Percentiles rank a stretch among this genome's conserved stretches.
These are phyloP conservation scores for Agrochola macilenta DNA, from an alignment of 2,888 invertebrate genomes.

Conservation along the genomic window DNA sequence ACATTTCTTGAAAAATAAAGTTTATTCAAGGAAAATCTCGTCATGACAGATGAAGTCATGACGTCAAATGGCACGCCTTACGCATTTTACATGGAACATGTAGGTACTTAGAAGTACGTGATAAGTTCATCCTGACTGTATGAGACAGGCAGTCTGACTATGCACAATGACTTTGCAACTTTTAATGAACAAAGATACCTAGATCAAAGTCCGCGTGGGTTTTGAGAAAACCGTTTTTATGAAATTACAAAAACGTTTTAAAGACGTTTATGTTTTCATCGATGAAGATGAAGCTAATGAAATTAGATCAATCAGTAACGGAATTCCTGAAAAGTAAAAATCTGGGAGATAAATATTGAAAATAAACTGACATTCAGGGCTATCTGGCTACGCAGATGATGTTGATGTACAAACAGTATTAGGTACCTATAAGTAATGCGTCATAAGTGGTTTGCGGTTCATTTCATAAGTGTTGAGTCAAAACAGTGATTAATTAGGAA, in stretches of 20 bases:
- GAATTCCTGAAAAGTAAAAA: background rate
- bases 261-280: background rate
- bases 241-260: background rate
- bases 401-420: background rate
- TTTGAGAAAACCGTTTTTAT: constrained; percentile 9
- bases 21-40: constrained; percentile 48
- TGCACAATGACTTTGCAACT: constrained; percentile 43
- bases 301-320: background rate
- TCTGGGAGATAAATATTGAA: background rate
- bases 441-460: constrained; percentile 50
- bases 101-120: constrained; percentile 46
- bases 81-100: constrained; percentile 33
- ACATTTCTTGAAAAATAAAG: constrained; percentile 32
- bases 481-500: constrained; percentile 57
- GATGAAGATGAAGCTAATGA: background rate
- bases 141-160: constrained; percentile 50
- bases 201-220: constrained; percentile 18
- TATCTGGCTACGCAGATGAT: background rate
- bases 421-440: constrained; percentile 32
- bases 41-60: constrained; percentile 37
- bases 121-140: constrained; percentile 25
- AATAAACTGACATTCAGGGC: background rate
- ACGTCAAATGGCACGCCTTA: constrained; percentile 44
- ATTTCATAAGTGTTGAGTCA: constrained; percentile 46
- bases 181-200: constrained; percentile 21